These are phyloP conservation scores for Chrysodeixis includens DNA, from an alignment of 2,888 invertebrate species.

Conservation along the genomic window DNA sequence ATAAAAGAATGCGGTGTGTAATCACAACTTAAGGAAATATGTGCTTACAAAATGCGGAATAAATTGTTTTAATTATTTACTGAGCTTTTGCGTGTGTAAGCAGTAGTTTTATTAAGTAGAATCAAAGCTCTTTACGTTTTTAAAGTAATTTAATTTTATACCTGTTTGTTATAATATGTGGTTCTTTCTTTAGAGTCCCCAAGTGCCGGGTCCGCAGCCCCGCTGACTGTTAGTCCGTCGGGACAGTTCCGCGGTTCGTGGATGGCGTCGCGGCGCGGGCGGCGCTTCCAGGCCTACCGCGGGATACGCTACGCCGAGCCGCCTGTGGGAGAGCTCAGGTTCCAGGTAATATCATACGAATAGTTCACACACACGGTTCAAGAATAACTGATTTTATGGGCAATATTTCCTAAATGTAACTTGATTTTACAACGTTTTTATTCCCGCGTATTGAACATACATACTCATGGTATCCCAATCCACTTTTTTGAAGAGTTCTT, in stretches of 20 bases:
- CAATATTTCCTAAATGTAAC: background rate
- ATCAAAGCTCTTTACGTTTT: no score
- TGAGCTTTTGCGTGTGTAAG: no score
- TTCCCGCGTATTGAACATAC: background rate
- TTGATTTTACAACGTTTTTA: background rate
- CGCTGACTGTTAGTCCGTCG: conserved; percentile 53
- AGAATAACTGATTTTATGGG: background rate
- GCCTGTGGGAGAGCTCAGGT: conserved; percentile 75
- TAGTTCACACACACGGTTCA: background rate
- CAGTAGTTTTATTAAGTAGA: no score
- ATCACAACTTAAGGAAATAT: no score
- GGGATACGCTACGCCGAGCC: conserved; percentile 83
- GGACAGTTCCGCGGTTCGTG: conserved; percentile 77
- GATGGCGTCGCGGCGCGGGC: conserved; percentile 74
- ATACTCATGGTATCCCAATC: no score
- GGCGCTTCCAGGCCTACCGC: conserved; percentile 78
- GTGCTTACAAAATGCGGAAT: no score
- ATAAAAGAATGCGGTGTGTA: no score
- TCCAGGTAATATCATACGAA: conserved; percentile 68
- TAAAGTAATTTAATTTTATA: no score
- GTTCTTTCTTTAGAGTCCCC: background rate
- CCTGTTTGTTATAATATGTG: no score
- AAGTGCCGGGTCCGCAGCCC: conserved; percentile 15
- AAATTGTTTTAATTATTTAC: no score
- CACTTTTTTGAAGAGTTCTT: no score